phyloP scores from a whole-genome alignment of 2,888 invertebrate genomes.

The Coronaproctus castanopsis region DNA sequence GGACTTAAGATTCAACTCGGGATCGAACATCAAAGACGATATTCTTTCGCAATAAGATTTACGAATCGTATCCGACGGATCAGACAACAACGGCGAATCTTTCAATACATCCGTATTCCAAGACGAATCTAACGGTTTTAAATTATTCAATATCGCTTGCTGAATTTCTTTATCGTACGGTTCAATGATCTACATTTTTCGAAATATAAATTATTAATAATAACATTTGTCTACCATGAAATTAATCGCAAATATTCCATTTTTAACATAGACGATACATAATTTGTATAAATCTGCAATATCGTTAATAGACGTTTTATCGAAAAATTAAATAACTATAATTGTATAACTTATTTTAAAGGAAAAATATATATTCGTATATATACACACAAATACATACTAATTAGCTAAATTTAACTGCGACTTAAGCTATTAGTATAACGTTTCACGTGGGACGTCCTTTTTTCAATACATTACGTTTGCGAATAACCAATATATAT shows the following conservation, averaged over 20 bases:
- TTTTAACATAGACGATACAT: neutral
- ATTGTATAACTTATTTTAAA: no score
- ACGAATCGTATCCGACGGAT: conserved; percentile 50
- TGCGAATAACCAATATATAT: no score
- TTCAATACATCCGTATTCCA: conserved; percentile 38
- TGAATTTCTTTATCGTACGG: conserved; percentile 82
- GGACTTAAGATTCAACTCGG: conserved; percentile 35
- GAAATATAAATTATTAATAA: neutral
- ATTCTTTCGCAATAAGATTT: conserved; percentile 42
- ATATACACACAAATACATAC: no score
- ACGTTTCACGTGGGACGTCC: no score
- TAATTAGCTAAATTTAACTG: no score
- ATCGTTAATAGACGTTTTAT: no score
- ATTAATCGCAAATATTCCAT: neutral
- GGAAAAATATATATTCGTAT: no score
- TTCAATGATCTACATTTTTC: conserved; percentile 47
- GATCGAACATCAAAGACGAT: conserved; percentile 32
- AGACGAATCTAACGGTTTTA: conserved; percentile 52
- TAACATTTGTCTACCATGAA: neutral
- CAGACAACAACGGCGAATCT: conserved; percentile 27
- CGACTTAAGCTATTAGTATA: no score
- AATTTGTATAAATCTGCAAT: no score
- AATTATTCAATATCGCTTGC: conserved; percentile 47
- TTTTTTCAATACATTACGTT: no score
- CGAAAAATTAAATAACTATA: no score